Base-by-base conservation (phyloP, 2,888 invertebrate genomes). In the Temnothorax ravouxi region DNA sequence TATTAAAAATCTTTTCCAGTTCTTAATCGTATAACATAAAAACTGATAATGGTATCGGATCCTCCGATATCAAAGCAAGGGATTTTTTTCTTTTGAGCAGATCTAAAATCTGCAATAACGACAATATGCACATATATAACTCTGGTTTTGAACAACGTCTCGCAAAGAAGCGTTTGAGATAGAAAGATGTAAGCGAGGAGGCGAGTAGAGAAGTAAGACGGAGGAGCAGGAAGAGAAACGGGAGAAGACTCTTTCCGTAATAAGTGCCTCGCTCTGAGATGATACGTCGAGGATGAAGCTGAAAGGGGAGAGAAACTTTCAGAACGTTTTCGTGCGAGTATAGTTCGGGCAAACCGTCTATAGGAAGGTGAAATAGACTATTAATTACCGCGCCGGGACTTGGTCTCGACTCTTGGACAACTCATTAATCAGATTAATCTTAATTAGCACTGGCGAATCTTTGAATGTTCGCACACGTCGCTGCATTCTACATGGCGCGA, bases 371-470 rank as follows among this genome's bases (percentile, higher is more conserved):
- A 83, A 64, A 59, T 56, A 77, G 84, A 74, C 84, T 84, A 79
- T 83, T 85, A 85, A 85, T 85, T 85, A 85, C 85, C 56, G 74
- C 67, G 47, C 64, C 54, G 47, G 72, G 84, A 84, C 79, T 85
- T 84, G 79, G 54, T 84, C 85, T 84, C 74, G 62, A 85, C 84
- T 72, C 84, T 79, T 66, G 85, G 85, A 84, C 85, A 74, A 84
- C 84, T 85, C 85, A 84, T 85, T 85, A 85, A n/a, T n/a, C n/a
- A n/a, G n/a, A n/a, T n/a, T n/a, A n/a, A 85, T 85, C 85, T 85
- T 85, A 85, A 85, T 85, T 85, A 85, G 84, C 59, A 69, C n/a
- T n/a, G 29, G 29, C 34, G 71, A 59, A 80, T 80, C 79, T 80
- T 80, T 80, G 72, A 80, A 29, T 72, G 38, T 47, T 38, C 13